Conservation (phyloP, 2,113 vertebrate genomes). For the Solea senegalensis region DNA sequence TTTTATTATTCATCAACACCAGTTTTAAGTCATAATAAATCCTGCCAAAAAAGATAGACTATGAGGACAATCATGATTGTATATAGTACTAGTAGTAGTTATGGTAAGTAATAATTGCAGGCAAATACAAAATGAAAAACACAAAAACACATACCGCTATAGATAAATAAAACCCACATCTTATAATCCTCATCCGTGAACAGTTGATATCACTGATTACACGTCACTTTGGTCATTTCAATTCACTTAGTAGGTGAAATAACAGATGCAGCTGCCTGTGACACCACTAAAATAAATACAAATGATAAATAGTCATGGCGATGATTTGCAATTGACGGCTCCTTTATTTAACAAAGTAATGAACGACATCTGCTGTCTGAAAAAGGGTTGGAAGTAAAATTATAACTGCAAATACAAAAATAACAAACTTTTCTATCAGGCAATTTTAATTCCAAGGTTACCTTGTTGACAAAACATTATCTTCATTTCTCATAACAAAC, state of each 20-base stretch:
- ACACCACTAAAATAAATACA: not conserved
- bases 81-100: too few species aligned
- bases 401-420: not conserved
- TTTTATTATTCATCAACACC: not conserved
- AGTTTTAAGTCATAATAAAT: not conserved
- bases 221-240: not conserved
- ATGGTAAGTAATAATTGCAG: too few species aligned
- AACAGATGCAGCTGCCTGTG: not conserved
- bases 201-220: not conserved
- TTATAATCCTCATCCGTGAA: not conserved
- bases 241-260: not conserved
- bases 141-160: too few species aligned
- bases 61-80: not conserved
- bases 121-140: too few species aligned
- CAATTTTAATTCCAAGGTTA: too few species aligned
- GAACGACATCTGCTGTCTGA: too few species aligned
- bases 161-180: too few species aligned
- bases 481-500: not conserved
- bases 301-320: not conserved
- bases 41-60: too few species aligned
- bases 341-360: too few species aligned
- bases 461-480: not conserved
- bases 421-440: not conserved
- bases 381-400: not conserved
- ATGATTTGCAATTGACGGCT: not conserved